These are phyloP conservation scores for Delia radicum DNA, from an alignment of 1,140 invertebrate species.

Conservation along the genomic window DNA sequence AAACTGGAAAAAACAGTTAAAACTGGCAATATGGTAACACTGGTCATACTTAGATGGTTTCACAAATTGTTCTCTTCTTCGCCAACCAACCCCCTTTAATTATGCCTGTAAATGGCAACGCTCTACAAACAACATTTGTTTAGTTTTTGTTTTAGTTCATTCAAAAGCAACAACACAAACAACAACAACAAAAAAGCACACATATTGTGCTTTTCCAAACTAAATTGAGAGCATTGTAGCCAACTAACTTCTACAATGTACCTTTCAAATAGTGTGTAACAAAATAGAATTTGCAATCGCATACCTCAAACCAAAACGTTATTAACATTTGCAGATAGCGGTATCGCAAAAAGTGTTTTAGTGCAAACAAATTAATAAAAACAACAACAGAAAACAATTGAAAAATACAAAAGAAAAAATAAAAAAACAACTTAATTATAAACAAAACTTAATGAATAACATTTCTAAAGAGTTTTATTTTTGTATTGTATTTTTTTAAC, in stretches of 20 bases:
- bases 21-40: too few species aligned
- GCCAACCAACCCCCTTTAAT: not conserved
- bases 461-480: not conserved
- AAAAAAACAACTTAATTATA: not conserved
- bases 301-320: conserved; percentile 16
- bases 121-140: not conserved
- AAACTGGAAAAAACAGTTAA: too few species aligned
- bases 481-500: too few species aligned
- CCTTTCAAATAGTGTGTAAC: not conserved
- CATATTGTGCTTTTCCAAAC: not conserved
- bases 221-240: not conserved
- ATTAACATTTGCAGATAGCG: not conserved
- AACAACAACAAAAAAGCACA: not conserved
- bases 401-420: conserved; percentile 4
- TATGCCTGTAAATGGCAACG: not conserved
- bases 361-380: not conserved
- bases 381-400: not conserved
- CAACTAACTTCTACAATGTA: not conserved
- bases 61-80: not conserved
- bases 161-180: too few species aligned
- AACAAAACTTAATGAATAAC: not conserved
- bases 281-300: not conserved
- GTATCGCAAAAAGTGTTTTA: not conserved
- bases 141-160: not conserved
- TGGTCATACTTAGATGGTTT: too few species aligned